Percentiles rank a stretch among this genome's conserved stretches.
Conservation (phyloP, 2,113 vertebrate species). For the Cynocephalus volans region DNA sequence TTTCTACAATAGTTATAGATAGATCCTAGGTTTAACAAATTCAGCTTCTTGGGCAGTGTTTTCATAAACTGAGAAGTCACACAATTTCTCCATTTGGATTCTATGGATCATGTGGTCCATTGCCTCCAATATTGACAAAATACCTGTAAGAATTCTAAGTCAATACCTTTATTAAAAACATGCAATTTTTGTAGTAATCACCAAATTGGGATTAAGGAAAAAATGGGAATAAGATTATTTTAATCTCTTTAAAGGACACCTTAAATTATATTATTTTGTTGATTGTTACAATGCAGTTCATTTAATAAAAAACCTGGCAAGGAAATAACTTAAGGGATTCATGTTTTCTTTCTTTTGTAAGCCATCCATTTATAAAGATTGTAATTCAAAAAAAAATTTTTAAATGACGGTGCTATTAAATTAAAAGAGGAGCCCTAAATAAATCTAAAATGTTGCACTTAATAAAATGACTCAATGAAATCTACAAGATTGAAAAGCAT, state of each 20-base stretch:
- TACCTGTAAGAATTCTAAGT: neutral
- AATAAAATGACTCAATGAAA: slow-evolving; percentile 57
- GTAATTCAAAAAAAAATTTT: slow-evolving; percentile 3
- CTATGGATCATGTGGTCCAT: neutral
- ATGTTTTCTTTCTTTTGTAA: slow-evolving; percentile 1
- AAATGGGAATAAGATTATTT: neutral
- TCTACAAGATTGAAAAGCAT: slow-evolving; percentile 26
- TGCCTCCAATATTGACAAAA: neutral
- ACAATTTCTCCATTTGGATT: neutral
- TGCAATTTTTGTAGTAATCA: neutral
- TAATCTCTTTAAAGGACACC: slow-evolving; percentile 12
- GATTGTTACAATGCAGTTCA: neutral
- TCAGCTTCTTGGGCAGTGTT: neutral
- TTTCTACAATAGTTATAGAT: neutral
- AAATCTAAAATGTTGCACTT: slow-evolving; percentile 63
- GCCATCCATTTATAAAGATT: slow-evolving; percentile 32
- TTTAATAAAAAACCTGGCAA: neutral
- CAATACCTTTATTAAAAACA: neutral
- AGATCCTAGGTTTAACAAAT: neutral
- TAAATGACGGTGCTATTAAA: neutral
- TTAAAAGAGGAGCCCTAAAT: slow-evolving; percentile 60
- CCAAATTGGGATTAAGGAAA: neutral
- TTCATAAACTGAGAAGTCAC: neutral
- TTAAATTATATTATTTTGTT: neutral
- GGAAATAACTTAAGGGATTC: neutral